These are phyloP conservation scores for Zaprionus nigranus DNA, from an alignment of 1,140 invertebrate species.

Conservation along the genomic window DNA sequence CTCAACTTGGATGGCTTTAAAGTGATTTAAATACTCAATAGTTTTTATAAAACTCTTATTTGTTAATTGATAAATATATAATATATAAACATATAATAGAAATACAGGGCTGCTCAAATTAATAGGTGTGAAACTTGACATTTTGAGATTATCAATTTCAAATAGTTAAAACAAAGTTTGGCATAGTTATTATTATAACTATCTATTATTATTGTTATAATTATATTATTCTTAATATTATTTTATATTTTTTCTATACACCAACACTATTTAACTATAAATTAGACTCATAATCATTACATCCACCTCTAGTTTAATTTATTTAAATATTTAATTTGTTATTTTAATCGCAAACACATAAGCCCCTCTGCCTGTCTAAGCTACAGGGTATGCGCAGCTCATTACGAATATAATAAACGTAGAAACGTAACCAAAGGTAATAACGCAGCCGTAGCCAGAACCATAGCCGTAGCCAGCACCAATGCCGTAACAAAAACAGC, in stretches of 20 bases:
- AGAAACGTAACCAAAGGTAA: constrained; percentile 45
- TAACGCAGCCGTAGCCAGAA: background rate
- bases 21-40: background rate
- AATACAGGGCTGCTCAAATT: background rate
- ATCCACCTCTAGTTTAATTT: background rate
- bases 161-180: no score
- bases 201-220: no score
- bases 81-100: background rate
- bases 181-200: no score
- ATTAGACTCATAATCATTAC: no score
- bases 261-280: no score
- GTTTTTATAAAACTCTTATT: background rate
- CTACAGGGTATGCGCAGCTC: constrained; percentile 31
- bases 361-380: background rate
- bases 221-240: no score
- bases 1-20: background rate
- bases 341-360: background rate
- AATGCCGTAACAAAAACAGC: background rate
- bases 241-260: no score
- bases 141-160: background rate
- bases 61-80: background rate
- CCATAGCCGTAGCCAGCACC: background rate
- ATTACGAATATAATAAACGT: constrained; percentile 44
- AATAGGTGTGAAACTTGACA: no score
- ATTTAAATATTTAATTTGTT: background rate